Evolutionary conservation across 1,140 invertebrate genomes (phyloP).

Genomic region (Cyclargus thomasi): DNA sequence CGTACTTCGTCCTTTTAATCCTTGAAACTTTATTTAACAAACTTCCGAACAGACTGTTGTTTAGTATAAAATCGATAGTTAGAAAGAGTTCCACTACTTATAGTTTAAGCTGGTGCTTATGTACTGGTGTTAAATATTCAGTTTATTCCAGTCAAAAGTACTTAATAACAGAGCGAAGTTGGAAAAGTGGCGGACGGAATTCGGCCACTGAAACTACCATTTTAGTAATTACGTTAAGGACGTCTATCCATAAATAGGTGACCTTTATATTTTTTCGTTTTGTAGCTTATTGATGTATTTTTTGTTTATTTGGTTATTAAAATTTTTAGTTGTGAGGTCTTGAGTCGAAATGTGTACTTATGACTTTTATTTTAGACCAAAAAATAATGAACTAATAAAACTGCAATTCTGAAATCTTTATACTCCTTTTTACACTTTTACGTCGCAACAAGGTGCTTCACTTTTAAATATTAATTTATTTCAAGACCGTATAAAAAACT

Average conservation of each 20-base stretch:
- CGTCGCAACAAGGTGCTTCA: neutral
- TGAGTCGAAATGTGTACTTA: too few species aligned
- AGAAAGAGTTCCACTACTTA: constrained; percentile 3
- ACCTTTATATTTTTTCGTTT: neutral
- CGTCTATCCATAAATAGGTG: neutral
- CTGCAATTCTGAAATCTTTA: neutral
- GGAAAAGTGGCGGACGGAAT: constrained; percentile 2
- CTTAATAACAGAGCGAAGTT: constrained; percentile 2
- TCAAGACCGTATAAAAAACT: constrained; percentile 4
- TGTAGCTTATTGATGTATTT: too few species aligned
- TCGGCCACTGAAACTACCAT: neutral
- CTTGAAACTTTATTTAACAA: neutral
- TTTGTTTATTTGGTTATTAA: too few species aligned
- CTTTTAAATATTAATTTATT: constrained; percentile 10
- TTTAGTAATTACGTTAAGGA: neutral
- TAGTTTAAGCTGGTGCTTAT: constrained; percentile 5
- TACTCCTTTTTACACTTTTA: neutral
- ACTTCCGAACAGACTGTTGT: neutral
- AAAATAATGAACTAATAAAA: too few species aligned
- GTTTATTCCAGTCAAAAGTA: neutral
- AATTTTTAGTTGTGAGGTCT: too few species aligned
- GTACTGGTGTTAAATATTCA: constrained; percentile 6
- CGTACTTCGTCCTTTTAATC: neutral
- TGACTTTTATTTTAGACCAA: too few species aligned
- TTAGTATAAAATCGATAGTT: constrained; percentile 4